Evolutionary conservation across 92 coral and sea anemone genomes (phyloP), one percentile per base, ranked within the genome.

Genomic region (Heliopora coerulea): DNA sequence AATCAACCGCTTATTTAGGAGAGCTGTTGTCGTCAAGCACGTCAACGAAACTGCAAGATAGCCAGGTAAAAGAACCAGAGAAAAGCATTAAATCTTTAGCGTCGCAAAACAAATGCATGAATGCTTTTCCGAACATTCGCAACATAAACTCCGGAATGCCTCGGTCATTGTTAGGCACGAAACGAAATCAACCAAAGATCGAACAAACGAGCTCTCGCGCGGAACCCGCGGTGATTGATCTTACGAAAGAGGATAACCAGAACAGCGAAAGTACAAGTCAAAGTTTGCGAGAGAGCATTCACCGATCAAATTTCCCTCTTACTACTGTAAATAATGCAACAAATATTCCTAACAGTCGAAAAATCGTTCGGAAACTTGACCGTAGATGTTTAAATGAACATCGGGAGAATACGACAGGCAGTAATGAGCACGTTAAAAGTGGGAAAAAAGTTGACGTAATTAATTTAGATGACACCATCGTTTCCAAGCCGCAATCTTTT

Each of bases 1-100:
- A 70, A 54, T 70, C 77, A 31, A 70, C 62, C 37, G 63, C 52
- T n/a, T 70, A 70, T 70, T 58, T 70, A 49, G 62, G 63, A 0
- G 21, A 70, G 54, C 49, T 70, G 32, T 33, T 70, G 21, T 28
- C 60, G 29, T 68, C 77, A 3, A 57, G 26, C 18, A 49, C 77
- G 49, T 10, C 52, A 46, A 46, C 10, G 52, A 46, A 46, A 46
- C n/a, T 8, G n/a, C n/a, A 10, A 2, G 52, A 46, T 46, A 46
- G 52, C 52, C 52, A 46, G 15, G 10, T 15, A n/a, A 46, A 46
- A n/a, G 52, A 7, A 46, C n/a, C 52, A 46, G 11, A 37, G 4
- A 10, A 46, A 6, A 15, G 14, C 2, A 15, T 15, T 6, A 46
- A 46, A 15, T 46, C 52, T 6, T 8, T 15, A 15, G 15, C 52